phyloP scores from a whole-genome alignment of 2,797 vertebrate genomes.

The Microctenopoma stevenorrisi region DNA sequence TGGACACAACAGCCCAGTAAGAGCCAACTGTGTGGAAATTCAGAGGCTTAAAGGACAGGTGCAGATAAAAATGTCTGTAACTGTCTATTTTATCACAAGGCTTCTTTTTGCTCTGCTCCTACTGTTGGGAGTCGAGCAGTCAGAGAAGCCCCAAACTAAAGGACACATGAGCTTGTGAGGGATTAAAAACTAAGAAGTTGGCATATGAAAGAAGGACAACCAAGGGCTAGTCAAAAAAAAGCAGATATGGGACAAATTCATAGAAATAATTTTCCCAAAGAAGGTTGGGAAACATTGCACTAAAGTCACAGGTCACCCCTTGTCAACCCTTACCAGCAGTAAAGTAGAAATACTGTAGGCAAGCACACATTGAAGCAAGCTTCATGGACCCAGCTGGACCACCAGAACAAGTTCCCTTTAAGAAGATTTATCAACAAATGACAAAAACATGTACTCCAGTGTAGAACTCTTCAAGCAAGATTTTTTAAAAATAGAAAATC shows the following conservation, averaged over 20 bases:
- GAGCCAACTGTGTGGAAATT: constrained; percentile 45
- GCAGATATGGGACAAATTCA: constrained; percentile 60
- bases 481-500: constrained; percentile 38
- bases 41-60: constrained; percentile 39
- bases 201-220: constrained; percentile 59
- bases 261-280: constrained; percentile 50
- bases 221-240: constrained; percentile 73
- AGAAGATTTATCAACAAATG: constrained; percentile 64
- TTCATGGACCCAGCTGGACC: constrained; percentile 71
- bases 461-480: constrained; percentile 45
- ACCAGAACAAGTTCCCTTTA: constrained; percentile 78
- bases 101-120: constrained; percentile 51
- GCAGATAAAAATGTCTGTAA: constrained; percentile 54
- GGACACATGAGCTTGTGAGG: constrained; percentile 39
- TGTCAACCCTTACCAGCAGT: constrained; percentile 73
- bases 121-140: constrained; percentile 31
- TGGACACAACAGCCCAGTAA: constrained; percentile 40
- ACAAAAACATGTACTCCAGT: constrained; percentile 51
- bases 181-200: constrained; percentile 33
- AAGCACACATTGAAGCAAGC: constrained; percentile 72
- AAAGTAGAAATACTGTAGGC: constrained; percentile 69
- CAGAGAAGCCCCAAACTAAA: constrained; percentile 32
- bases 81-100: constrained; percentile 55
- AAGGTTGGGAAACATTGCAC: constrained; percentile 77
- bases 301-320: constrained; percentile 72